Evolutionary conservation across 2,113 vertebrate species (phyloP), one percentile per base, ranked within the genome.

Genomic region (Boulengeromyrus knoepffleri): DNA sequence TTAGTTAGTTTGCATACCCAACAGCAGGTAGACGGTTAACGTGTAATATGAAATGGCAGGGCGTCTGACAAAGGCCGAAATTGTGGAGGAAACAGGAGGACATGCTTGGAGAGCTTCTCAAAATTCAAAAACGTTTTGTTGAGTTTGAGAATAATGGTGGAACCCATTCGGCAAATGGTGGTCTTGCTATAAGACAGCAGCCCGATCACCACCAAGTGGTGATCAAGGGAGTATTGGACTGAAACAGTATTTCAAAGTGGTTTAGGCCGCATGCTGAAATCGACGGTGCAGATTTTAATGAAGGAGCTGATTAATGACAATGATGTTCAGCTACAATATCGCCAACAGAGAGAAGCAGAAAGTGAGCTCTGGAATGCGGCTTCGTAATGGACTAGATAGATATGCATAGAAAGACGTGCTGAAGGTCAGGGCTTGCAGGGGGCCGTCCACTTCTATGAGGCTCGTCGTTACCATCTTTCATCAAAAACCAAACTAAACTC

Each of bases 241-340:
- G 21, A 45, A 47, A 85, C 45, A 10, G 10, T 47, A 47, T 10
- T 85, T 85, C 83, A 49, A n/a, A n/a, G 8, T 47, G 45, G 24
- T 47, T 85, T 24, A n/a, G 42, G 24, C 83, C 7, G 3, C 74
- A 42, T 19, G 45, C 39, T 85, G 39, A 85, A 85, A 85, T 85
- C 3, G 83, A 47, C 45, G 21, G 36, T 47, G 45, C 83, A 10
- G 83, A 47, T 87, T 91, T 70, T 89, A 88, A 91, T 85, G 24
- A 50, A 88, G 52, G 24, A 24, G 74, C 74, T 46, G 17, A 91
- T 56, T n/a, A 31, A 85, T 80, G 42, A 50, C 27, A 89, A 85
- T 90, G 45, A 85, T 90, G 80, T 91, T 89, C 83, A 45, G 87
- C 42, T 24, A 84, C 50, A 50, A 87, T 39, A 39, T 91, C 56